A percentile compares a stretch with the other conserved stretches of the same genome.
These are phyloP conservation scores for Drosophila nigricruria DNA, from an alignment of 2,888 invertebrate species.

Conservation along the genomic window DNA sequence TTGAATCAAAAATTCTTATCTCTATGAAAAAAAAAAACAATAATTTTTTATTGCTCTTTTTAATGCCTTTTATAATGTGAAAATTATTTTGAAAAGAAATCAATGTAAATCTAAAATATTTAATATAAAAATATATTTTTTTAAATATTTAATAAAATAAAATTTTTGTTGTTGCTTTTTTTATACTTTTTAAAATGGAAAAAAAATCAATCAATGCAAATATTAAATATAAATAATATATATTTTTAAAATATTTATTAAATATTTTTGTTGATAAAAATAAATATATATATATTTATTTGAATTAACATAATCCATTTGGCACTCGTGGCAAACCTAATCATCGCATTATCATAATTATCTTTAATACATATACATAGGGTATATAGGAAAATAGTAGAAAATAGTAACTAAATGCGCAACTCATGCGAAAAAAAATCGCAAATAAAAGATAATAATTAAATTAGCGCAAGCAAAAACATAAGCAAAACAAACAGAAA, in stretches of 20 bases:
- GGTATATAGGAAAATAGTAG: background rate
- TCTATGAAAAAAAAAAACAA: background rate
- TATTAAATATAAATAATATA: background rate
- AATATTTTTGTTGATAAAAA: too few species aligned
- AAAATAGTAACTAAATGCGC: constrained; percentile 8
- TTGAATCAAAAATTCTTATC: constrained; percentile 2
- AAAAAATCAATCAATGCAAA: background rate
- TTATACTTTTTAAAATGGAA: too few species aligned
- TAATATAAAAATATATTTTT: background rate
- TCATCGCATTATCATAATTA: background rate
- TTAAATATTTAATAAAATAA: background rate
- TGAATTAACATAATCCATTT: background rate
- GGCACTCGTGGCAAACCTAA: background rate
- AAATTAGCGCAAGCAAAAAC: constrained; percentile 34
- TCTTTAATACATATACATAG: background rate
- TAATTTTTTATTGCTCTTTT: background rate
- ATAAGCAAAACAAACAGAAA: constrained; percentile 13
- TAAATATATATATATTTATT: background rate
- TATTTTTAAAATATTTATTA: background rate
- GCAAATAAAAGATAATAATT: constrained; percentile 32
- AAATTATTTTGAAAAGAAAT: background rate
- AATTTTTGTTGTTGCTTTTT: background rate
- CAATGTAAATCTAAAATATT: background rate
- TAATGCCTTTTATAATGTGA: background rate
- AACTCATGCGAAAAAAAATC: constrained; percentile 4